Conservation (phyloP, 2,797 vertebrate genomes). For the Syndactyla subalaris region DNA sequence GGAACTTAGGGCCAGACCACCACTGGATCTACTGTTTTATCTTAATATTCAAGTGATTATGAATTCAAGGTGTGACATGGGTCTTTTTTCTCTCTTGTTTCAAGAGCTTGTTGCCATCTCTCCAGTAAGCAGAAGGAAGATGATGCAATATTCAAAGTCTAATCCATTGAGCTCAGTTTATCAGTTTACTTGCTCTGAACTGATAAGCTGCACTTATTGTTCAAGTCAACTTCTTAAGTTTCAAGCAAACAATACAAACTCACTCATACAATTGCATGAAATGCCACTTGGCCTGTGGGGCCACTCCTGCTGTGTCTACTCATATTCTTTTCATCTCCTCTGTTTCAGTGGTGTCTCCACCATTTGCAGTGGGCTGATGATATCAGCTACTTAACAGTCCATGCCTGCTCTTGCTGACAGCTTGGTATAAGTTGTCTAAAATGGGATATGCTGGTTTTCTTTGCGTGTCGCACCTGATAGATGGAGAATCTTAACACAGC, state of each 20-base stretch:
- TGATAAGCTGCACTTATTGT: neutral
- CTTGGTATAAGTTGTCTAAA: neutral
- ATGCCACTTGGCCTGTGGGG: neutral
- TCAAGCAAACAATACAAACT: neutral
- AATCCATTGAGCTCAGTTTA: neutral
- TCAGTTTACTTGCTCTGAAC: neutral
- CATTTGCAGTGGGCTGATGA: neutral
- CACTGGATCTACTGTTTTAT: neutral
- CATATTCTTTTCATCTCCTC: neutral
- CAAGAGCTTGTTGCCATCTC: neutral
- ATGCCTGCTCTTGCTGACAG: neutral
- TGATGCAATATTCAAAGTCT: neutral
- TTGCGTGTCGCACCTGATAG: neutral
- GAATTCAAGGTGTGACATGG: neutral
- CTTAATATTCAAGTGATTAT: neutral
- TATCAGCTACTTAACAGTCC: neutral
- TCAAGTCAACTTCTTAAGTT: neutral
- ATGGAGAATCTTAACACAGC: neutral
- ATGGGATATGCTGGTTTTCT: neutral
- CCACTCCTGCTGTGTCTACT: neutral
- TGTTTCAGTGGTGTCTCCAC: neutral
- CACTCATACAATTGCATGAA: neutral
- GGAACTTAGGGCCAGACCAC: neutral
- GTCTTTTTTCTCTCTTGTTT: neutral
- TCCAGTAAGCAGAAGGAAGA: neutral